These are phyloP conservation scores for Tetanocera ferruginea DNA, from an alignment of 2,888 invertebrate genomes.

Conservation along the genomic window DNA sequence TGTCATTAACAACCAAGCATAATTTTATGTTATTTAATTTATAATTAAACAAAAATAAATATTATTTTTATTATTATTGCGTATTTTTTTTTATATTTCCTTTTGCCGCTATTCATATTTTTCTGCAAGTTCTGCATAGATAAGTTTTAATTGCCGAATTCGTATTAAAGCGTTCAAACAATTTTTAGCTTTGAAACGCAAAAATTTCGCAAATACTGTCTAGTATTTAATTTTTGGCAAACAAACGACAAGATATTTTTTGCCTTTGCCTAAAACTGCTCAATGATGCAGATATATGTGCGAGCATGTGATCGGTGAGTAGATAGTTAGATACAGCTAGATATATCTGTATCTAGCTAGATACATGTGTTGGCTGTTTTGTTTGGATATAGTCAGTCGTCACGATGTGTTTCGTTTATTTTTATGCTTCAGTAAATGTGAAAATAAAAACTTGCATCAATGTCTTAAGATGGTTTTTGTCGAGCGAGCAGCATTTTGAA, in stretches of 20 bases:
- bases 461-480: no score
- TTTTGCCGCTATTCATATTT: background rate
- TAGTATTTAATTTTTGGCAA: slow-evolving; percentile 1
- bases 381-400: slow-evolving; percentile 24
- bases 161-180: background rate
- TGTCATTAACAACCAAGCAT: background rate
- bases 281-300: background rate
- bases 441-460: slow-evolving; percentile 1
- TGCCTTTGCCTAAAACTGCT: no score
- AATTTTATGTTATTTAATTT: background rate
- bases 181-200: background rate
- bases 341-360: background rate
- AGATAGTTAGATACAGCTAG: background rate
- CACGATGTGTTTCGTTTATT: slow-evolving; percentile 31
- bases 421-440: slow-evolving; percentile 7
- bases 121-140: background rate
- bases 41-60: background rate
- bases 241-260: no score
- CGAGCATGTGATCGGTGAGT: background rate
- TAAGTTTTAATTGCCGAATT: slow-evolving; percentile 13
- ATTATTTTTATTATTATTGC: background rate
- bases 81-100: background rate
- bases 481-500: no score
- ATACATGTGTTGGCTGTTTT: background rate
- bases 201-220: background rate